Percentiles rank a stretch among this genome's conserved stretches.
Evolutionary conservation across 2,888 invertebrate species (phyloP).

Genomic region (Lissonota sp.): DNA sequence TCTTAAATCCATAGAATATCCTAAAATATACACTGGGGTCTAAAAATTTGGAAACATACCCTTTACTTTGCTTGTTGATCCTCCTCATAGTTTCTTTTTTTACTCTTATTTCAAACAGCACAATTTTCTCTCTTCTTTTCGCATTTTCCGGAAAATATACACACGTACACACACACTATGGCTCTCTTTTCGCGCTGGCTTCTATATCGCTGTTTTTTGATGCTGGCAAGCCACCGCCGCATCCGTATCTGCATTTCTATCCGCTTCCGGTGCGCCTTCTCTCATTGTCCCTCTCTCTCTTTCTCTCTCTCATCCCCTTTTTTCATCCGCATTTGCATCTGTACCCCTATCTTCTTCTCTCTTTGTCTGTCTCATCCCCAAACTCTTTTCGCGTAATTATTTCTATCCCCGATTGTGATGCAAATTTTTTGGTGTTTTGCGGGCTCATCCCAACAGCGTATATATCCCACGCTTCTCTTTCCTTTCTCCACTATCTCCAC

Average conservation of each 20-base stretch:
- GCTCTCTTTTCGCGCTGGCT: not conserved
- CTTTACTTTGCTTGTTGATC: conserved; percentile 43
- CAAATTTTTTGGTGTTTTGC: conserved; percentile 82
- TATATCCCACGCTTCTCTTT: conserved; percentile 57
- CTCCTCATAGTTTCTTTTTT: conserved; percentile 42
- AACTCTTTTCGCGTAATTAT: conserved; percentile 79
- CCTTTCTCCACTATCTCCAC: conserved; percentile 50
- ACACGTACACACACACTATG: conserved; percentile 13
- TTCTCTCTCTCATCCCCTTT: conserved; percentile 51
- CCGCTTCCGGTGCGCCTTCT: conserved; percentile 71
- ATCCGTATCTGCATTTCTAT: conserved; percentile 77
- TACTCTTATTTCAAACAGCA: conserved; percentile 27
- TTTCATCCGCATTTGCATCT: conserved; percentile 74
- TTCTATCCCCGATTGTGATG: conserved; percentile 83
- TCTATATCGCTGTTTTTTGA: conserved; percentile 6
- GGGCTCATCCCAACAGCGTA: conserved; percentile 59
- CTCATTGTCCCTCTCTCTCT: conserved; percentile 43
- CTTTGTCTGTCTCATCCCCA: not conserved
- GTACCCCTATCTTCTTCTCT: conserved; percentile 70
- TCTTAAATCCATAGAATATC: too few species aligned
- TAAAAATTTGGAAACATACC: not conserved
- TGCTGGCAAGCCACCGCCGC: conserved; percentile 48
- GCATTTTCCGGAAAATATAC: conserved; percentile 34
- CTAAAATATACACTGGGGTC: too few species aligned
- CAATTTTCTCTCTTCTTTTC: conserved; percentile 60